Evolutionary conservation across 1,140 invertebrate genomes (phyloP), one percentile per base, ranked within the genome.

Genomic region (Papilio dardanus): DNA sequence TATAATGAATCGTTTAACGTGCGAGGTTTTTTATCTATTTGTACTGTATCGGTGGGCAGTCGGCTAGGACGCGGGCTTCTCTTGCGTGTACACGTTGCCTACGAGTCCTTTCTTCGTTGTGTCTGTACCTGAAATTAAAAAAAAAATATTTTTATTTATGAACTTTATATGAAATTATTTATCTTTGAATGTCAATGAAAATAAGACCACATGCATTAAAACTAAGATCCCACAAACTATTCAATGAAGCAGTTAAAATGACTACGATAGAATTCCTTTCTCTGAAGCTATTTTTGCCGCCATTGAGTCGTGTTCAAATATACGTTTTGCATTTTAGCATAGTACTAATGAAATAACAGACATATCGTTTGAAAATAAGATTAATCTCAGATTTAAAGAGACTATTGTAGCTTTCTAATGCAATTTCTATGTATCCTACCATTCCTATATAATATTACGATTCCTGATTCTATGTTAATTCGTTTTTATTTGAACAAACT

Each of bases 11-110:
- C 83, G 83, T 79, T 81, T 75, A 67, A 84, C 74, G 79, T 85
- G 87, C 89, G 88, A 92, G 89, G 90, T 88, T 84, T 76, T 79
- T 77, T 74, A 76, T 76, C 80, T 76, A 77, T 90, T 88, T 86
- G 82, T 83, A 88, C 83, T 88, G 82, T 84, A 85, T 84, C 83
- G 81, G 80, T 84, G 81, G 84, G 85, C 33, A 28, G 31, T 75
- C 28, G 40, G 75, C 85, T 77, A 89, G 30, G 85, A 80, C 12
- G 79, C 83, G 68, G 89, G 90, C 75, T 91, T 91, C 67, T 92
- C 91, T 80, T 92, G 90, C 24, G 91, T 93, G 83, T 93, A 93
- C 46, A 93, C 91, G 77, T 93, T 93, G 58, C 90, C 90, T 42
- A 58, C 54, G 54, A 86, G 77, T 71, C 86, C 86, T 77, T 90